Percentiles rank a stretch among this genome's conserved stretches.
These are phyloP conservation scores for Spheniscus mendiculus DNA, from an alignment of 2,113 vertebrate species.

Conservation along the genomic window DNA sequence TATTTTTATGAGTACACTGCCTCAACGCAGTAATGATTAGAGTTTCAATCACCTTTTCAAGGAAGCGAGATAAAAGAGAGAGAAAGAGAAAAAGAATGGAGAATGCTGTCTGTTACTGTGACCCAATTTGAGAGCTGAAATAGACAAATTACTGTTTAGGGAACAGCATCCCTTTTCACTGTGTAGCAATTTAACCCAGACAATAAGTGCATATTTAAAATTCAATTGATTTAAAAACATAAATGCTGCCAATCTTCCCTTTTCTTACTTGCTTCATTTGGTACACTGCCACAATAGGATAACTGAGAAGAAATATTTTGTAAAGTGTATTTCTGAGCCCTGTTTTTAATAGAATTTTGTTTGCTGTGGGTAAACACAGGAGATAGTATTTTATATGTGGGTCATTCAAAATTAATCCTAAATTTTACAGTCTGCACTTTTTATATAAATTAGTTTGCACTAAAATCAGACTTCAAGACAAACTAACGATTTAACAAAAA, in stretches of 20 bases:
- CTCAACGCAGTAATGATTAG: background rate
- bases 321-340: background rate
- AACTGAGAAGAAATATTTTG: background rate
- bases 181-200: background rate
- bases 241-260: background rate
- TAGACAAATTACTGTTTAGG: slow-evolving; percentile 2
- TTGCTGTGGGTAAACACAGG: background rate
- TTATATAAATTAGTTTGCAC: background rate
- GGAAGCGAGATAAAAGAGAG: background rate
- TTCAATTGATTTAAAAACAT: background rate
- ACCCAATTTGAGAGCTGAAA: slow-evolving; percentile 23
- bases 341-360: background rate
- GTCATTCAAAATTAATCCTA: background rate
- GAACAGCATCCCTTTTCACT: background rate
- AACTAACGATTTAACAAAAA: background rate
- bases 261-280: background rate
- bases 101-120: background rate
- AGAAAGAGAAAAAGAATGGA: background rate
- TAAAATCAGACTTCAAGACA: background rate
- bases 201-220: slow-evolving; percentile 31
- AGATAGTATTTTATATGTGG: background rate
- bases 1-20: background rate
- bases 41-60: background rate
- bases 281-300: background rate
- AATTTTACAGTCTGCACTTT: background rate